Percentiles rank a stretch among this genome's conserved stretches.
phyloP scores from a whole-genome alignment of 2,113 vertebrate species.

The Muscicapa adusta region DNA sequence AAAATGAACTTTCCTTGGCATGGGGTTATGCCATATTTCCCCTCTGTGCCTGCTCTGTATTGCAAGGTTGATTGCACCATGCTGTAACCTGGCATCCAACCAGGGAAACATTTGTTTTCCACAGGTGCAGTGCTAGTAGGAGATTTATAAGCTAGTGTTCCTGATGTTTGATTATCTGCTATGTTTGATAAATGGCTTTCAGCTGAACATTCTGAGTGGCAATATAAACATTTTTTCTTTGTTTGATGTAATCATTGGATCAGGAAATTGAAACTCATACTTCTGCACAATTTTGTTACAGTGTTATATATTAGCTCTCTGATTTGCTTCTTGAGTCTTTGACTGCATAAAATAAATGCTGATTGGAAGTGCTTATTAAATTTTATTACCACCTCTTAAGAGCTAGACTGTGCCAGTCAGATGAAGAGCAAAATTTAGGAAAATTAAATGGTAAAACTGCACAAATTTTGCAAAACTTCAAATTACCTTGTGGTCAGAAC shows the following conservation, averaged over 20 bases:
- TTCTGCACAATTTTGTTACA: background rate
- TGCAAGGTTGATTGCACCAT: background rate
- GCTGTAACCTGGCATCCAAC: background rate
- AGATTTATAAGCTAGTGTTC: background rate
- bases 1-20: background rate
- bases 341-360: background rate
- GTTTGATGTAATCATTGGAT: background rate
- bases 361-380: background rate
- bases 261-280: conserved; percentile 6
- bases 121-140: background rate
- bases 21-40: background rate
- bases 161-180: conserved; percentile 25
- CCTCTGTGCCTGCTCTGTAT: background rate
- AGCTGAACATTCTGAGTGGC: background rate
- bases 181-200: conserved; percentile 38
- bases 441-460: background rate
- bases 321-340: background rate
- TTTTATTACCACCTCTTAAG: background rate
- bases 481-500: background rate
- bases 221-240: conserved; percentile 16
- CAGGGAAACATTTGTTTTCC: background rate
- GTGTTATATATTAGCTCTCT: background rate
- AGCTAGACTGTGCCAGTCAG: background rate
- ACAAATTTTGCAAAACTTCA: background rate
- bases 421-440: background rate